Evolutionary conservation across 2,888 invertebrate species (phyloP).

Genomic region (Diabrotica balteata): DNA sequence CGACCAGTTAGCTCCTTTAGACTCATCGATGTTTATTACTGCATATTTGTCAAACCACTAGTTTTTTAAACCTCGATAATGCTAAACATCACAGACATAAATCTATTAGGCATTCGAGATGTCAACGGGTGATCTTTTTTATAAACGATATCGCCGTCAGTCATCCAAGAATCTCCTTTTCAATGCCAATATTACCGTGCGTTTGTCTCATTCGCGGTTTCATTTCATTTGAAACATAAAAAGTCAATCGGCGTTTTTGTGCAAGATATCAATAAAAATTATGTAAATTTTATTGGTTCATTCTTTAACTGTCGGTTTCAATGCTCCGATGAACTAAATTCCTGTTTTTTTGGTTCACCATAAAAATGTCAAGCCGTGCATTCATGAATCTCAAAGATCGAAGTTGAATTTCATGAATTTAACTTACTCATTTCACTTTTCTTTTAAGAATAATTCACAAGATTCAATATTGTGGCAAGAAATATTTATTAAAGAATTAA

Average conservation of each 20-base stretch:
- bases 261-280: slow-evolving; percentile 1
- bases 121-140: no score
- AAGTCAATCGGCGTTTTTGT: slow-evolving; percentile 1
- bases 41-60: no score
- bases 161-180: neutral
- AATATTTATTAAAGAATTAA: no score
- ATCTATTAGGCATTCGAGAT: no score
- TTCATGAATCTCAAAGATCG: no score
- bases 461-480: no score
- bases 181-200: neutral
- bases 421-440: neutral
- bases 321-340: slow-evolving; percentile 1
- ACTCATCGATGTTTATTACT: no score
- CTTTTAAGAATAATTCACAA: no score
- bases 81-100: no score
- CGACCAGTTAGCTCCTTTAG: no score
- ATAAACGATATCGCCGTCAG: neutral
- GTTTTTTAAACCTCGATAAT: no score
- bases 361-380: no score
- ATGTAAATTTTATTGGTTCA: slow-evolving; percentile 7
- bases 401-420: slow-evolving; percentile 2
- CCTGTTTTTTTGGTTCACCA: neutral
- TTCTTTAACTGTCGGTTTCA: slow-evolving; percentile 9
- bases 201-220: neutral
- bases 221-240: neutral